Evolutionary conservation across 1,140 invertebrate species (phyloP).

Genomic region (Latrodectus geometricus): DNA sequence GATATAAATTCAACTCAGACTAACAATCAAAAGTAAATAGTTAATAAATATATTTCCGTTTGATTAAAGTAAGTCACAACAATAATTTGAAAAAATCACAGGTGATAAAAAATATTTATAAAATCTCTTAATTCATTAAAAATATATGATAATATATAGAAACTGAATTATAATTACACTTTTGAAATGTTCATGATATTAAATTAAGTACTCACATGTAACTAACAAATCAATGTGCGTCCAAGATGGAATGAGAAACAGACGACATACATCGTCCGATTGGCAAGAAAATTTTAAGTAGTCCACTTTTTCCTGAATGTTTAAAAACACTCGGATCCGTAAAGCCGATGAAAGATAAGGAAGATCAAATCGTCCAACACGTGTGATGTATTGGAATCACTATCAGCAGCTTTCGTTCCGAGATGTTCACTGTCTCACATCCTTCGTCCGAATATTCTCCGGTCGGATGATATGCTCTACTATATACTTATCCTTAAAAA

Average conservation of each 20-base stretch:
- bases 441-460: constrained; percentile 11
- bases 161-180: too few species aligned
- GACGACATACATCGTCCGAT: not conserved
- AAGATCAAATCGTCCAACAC: constrained; percentile 17
- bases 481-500: constrained; percentile 48
- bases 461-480: not conserved
- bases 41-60: too few species aligned
- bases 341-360: not conserved
- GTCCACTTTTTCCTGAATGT: constrained; percentile 20
- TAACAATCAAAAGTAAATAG: too few species aligned
- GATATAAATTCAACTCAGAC: too few species aligned
- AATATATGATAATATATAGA: not conserved
- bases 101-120: not conserved
- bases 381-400: constrained; percentile 7
- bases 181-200: too few species aligned
- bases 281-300: constrained; percentile 3
- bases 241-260: constrained; percentile 10
- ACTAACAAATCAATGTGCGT: constrained; percentile 39
- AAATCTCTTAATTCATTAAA: not conserved
- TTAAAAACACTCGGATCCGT: not conserved
- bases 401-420: not conserved
- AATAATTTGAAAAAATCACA: not conserved
- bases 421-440: constrained; percentile 5
- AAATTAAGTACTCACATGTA: constrained; percentile 26
- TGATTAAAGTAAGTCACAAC: not conserved